Percentiles rank a stretch among this genome's conserved stretches.
Conservation (phyloP, 1,140 invertebrate species). For the Holcopasites calliopsidis region DNA sequence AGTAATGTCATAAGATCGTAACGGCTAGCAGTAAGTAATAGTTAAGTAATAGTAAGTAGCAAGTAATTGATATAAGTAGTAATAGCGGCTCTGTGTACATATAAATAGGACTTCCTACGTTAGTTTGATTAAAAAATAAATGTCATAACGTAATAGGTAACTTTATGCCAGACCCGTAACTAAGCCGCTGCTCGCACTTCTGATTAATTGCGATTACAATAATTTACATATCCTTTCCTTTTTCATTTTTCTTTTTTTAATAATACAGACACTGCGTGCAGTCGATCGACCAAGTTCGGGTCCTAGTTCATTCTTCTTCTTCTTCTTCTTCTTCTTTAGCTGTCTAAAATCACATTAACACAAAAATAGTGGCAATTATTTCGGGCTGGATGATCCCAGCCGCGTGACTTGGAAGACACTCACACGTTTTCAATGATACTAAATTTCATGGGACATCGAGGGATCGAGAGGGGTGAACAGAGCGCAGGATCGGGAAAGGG, state of each 20-base stretch:
- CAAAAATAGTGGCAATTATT: conserved; percentile 69
- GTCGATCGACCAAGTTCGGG: not conserved
- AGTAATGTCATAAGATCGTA: conserved; percentile 58
- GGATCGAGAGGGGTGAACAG: not conserved
- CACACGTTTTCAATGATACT: conserved; percentile 45
- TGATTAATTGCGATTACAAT: not conserved
- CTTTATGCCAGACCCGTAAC: conserved; percentile 73
- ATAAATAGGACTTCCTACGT: conserved; percentile 77
- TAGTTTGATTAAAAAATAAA: conserved; percentile 77
- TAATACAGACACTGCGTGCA: not conserved
- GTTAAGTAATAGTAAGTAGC: conserved; percentile 59
- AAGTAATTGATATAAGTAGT: conserved; percentile 65
- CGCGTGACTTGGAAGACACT: conserved; percentile 62
- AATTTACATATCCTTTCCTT: not conserved
- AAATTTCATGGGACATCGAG: conserved; percentile 23
- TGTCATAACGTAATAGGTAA: conserved; percentile 77
- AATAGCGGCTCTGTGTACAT: conserved; percentile 69
- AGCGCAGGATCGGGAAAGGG: not conserved
- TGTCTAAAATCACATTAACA: conserved; percentile 78
- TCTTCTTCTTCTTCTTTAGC: conserved; percentile 65
- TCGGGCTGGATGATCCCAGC: conserved; percentile 58
- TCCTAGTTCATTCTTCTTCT: conserved; percentile 23
- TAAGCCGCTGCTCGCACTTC: conserved; percentile 2
- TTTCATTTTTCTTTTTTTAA: not conserved
- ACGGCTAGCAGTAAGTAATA: conserved; percentile 60